Conservation (phyloP, 2,888 invertebrate genomes). For the Trachelus tabidus region DNA sequence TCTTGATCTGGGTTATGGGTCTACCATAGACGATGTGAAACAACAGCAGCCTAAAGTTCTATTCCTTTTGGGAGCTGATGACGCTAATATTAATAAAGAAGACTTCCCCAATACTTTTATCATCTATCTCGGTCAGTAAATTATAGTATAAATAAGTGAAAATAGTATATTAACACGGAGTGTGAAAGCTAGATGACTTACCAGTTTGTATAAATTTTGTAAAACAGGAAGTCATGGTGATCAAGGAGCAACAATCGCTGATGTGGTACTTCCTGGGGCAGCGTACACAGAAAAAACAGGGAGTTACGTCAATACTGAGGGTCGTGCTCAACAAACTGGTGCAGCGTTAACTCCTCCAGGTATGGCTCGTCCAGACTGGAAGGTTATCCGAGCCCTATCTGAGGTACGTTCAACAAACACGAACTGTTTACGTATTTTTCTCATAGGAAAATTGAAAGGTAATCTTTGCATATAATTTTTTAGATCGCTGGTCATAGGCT, state of each 20-base stretch:
- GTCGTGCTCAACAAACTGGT: conserved; percentile 91
- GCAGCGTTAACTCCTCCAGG: conserved; percentile 92
- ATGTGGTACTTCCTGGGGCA: conserved; percentile 93
- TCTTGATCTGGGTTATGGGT: conserved; percentile 91
- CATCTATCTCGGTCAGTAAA: conserved; percentile 82
- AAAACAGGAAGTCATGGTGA: conserved; percentile 94
- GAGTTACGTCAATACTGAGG: conserved; percentile 98
- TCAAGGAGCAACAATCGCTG: conserved; percentile 90
- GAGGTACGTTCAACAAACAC: conserved; percentile 72
- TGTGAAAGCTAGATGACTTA: not conserved
- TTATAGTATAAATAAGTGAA: not conserved
- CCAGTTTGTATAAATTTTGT: conserved; percentile 4
- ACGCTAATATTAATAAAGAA: conserved; percentile 79
- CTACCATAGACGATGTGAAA: conserved; percentile 75
- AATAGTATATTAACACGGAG: not conserved
- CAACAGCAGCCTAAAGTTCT: conserved; percentile 81
- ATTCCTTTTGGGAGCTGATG: conserved; percentile 95
- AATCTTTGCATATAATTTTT: conserved; percentile 23
- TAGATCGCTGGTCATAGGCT: conserved; percentile 75
- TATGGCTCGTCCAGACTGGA: conserved; percentile 96
- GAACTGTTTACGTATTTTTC: not conserved
- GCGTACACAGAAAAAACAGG: conserved; percentile 99
- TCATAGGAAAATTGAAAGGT: not conserved
- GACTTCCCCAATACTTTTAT: conserved; percentile 86
- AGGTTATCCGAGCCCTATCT: conserved; percentile 95